phyloP scores from a whole-genome alignment of 2,888 invertebrate genomes.

The Apantesis nais region DNA sequence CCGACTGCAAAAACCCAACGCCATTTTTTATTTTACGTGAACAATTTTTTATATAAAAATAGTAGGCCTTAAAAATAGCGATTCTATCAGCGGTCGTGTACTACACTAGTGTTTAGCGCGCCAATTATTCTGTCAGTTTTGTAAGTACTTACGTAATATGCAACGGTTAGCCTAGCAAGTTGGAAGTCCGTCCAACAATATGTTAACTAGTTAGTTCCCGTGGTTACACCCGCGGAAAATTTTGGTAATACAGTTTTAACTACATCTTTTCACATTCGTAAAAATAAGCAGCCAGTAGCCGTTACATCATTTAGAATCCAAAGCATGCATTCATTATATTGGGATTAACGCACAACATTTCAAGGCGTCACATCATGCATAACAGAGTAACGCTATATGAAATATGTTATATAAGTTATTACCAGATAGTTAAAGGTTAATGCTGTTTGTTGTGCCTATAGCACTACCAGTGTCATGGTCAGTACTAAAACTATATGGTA shows the following conservation, averaged over 20 bases:
- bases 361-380: too few species aligned
- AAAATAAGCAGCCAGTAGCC: too few species aligned
- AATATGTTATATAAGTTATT: too few species aligned
- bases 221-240: background rate
- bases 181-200: background rate
- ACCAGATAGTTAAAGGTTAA: too few species aligned
- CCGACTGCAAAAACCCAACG: slow-evolving; percentile 38
- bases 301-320: too few species aligned
- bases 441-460: too few species aligned
- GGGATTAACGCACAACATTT: too few species aligned
- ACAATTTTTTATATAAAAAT: slow-evolving; percentile 8
- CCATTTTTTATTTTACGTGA: slow-evolving; percentile 37
- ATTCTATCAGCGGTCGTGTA: background rate
- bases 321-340: too few species aligned
- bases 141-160: background rate
- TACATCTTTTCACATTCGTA: background rate
- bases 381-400: too few species aligned
- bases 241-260: background rate
- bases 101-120: background rate
- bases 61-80: background rate
- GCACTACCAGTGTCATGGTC: too few species aligned
- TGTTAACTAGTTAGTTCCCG: background rate
- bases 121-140: background rate
- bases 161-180: background rate
- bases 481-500: too few species aligned